Base-by-base conservation (phyloP, 2,113 vertebrate genomes). In the Gymnarchus niloticus region DNA sequence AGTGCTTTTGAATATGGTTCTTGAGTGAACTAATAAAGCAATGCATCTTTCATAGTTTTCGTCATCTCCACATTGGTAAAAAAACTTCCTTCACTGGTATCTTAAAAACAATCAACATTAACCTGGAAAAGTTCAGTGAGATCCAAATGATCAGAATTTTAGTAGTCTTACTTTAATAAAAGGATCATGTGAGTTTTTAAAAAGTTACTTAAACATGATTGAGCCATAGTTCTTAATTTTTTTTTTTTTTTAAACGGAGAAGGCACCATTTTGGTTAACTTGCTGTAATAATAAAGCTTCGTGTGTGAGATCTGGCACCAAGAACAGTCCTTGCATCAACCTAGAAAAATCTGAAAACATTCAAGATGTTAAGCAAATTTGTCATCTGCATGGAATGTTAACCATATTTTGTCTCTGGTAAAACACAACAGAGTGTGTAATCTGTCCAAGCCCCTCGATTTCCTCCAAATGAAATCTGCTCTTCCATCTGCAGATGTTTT, bases 401-500 rank as follows among this genome's bases (percentile, higher is more conserved):
- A 78, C 23, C 46, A 87, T 14, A 6, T 80, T 87, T 85, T 85
- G 48, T 65, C 82, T 84, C 90, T 92, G 88, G 81, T 87, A 46
- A 88, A 89, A 83, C 87, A 88, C 84, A 78, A 48, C 23, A 77
- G 28, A 84, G 83, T 84, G 76, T 77, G 85, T 41, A 85, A 88
- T 85, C 44, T 87, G 78, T 87, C 48, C 59, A 33, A 56, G 83
- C 65, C 23, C 85, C 76, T 85, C 84, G 85, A 87, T 90, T 91
- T 92, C 85, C 88, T 87, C 86, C 56, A 59, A 81, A 86, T 85
- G 88, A 88, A 88, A 88, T 59, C 52, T 8, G 57, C 80, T 86
- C 87, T 89, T 86, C 88, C 86, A 88, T 92, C 88, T 88, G 88
- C 90, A 93, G 88, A 92, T 91, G 90, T 88, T 88, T 59, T 37